Base-by-base conservation (phyloP, 2,888 invertebrate species). In the Entomobrya proxima region DNA sequence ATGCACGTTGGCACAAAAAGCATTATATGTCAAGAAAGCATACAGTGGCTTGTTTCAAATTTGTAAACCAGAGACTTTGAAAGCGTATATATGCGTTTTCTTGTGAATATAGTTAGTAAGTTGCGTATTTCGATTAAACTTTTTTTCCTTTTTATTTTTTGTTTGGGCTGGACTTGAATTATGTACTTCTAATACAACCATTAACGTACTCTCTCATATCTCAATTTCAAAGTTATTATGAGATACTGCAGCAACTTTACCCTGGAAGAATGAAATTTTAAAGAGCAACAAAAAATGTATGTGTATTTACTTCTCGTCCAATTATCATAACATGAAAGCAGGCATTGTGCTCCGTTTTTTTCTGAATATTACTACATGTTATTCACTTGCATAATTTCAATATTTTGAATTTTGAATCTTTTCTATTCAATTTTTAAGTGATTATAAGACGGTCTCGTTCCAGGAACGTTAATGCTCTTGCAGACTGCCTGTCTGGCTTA, bases 401-500 rank as follows among this genome's bases (percentile, higher is more conserved):
- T n/a, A 52, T 52, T 11, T 55, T 11, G 21, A 55, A 55, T 55
- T 52, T 55, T 18, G 55, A 9, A n/a, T 55, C 21, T n/a, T 11
- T 24, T 11, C 18, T 55, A 9, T 18, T 21, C 55, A 18, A n/a
- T 30, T 13, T 61, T 27, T 13, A n/a, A n/a, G n/a, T n/a, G n/a
- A n/a, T n/a, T n/a, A n/a, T n/a, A n/a, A n/a, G n/a, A 7, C 18
- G 18, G 13, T 50, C 50, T 21, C 50, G 18, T 18, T 18, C 50
- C 50, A 18, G 13, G 21, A 72, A 44, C 15, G 0, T 52, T 58
- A 76, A 76, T 58, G 58, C 40, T 37, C 30, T 11, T 55, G 37
- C 30, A 76, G 76, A 76, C 76, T 76, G 76, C 37, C 37, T 76
- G 76, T 76, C 76, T 76, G 76, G 35, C 37, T 52, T 52, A 18